Evolutionary conservation across 2,888 invertebrate species (phyloP), one percentile per base, ranked within the genome.

Genomic region (Agrotis clavis): DNA sequence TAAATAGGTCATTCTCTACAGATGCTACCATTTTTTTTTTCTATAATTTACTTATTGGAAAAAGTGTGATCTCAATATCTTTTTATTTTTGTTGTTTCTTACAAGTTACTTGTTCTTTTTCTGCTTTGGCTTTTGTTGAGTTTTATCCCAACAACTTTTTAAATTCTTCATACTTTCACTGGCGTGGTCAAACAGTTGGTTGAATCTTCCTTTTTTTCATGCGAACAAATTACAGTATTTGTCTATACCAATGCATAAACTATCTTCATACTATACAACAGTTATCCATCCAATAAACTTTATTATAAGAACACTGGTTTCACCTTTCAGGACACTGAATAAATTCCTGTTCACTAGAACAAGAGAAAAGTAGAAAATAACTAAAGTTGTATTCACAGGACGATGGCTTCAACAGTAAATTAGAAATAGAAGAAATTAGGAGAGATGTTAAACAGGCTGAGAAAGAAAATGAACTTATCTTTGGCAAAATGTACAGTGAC

Each of bases 401-500:
- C 89, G 96, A 96, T 79, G 96, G 96, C 1, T 95, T 96, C 81
- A 96, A 94, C 82, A 95, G 95, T 71, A 94, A 94, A 87, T 74
- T 96, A 67, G 89, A 94, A 89, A 90, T 96, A 45, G 90, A 95
- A 90, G 96, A 96, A 92, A 93, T 96, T 60, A 93, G 93, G 75
- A 92, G 87, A 65, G 90, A 93, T 60, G 84, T 92, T 0, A 94
- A 94, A 87, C 92, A 94, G 73, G 77, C 86, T 7, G 92, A 94
- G 77, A 95, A 96, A 87, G 95, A 96, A 59, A 96, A 95, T 88
- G 94, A 94, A 88, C 60, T 95, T 4, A 88, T 95, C 18, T 96
- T 95, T 77, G 96, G 96, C 0, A 96, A 96, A 92, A 96, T 96
- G 96, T 96, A 94, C 87, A 96, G 96, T 78, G 96, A 96, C 67